Conservation (phyloP, 2,797 vertebrate genomes). For the Galago senegalensis region DNA sequence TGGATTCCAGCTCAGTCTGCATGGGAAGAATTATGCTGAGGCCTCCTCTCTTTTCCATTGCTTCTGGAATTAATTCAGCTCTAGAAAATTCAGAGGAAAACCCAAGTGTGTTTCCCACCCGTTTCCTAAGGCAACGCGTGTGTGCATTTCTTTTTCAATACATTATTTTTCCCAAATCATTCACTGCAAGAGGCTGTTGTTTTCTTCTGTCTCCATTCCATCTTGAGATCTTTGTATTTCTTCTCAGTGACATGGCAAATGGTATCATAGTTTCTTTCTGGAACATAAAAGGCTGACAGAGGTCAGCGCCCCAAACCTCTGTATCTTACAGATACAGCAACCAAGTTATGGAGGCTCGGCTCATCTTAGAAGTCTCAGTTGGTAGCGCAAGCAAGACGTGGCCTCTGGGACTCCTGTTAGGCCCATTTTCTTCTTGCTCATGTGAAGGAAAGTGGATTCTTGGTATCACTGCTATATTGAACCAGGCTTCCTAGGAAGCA, state of each 20-base stretch:
- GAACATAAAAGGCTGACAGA: background rate
- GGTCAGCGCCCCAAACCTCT: background rate
- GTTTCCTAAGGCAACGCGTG: background rate
- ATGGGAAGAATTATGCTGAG: slow-evolving; percentile 50
- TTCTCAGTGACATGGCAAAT: background rate
- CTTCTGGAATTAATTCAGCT: slow-evolving; percentile 54
- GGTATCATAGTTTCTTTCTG: background rate
- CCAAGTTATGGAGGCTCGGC: background rate
- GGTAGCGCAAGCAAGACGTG: background rate
- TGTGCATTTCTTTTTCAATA: background rate
- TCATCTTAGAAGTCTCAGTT: background rate
- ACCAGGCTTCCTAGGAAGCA: background rate
- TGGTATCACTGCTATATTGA: background rate
- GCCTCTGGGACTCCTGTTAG: background rate
- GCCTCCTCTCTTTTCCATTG: slow-evolving; percentile 58
- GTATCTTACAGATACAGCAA: background rate
- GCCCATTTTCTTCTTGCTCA: background rate
- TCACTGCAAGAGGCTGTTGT: background rate
- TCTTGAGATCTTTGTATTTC: background rate
- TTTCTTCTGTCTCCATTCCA: slow-evolving; percentile 26
- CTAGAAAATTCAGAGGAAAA: slow-evolving; percentile 59
- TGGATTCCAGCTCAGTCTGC: background rate
- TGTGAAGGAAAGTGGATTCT: background rate
- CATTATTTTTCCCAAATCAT: background rate
- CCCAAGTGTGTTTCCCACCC: background rate